A percentile compares a stretch with the other conserved stretches of the same genome.
Conservation (phyloP, 2,888 invertebrate species). For the Holacanthella duospinosa region DNA sequence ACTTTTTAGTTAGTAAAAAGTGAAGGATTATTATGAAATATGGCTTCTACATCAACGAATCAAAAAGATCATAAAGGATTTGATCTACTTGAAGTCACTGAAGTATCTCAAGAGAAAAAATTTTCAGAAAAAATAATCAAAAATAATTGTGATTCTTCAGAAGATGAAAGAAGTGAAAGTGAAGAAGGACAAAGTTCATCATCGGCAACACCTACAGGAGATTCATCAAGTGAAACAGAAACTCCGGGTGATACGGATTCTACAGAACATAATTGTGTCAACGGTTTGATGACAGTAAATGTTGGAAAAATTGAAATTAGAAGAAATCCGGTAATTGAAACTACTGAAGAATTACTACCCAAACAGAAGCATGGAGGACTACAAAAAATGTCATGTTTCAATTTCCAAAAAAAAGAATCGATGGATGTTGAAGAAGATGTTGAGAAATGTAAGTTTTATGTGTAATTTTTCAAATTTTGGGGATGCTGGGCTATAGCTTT, state of each 20-base stretch:
- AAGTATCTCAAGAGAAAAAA: slow-evolving; percentile 17
- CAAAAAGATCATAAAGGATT: slow-evolving; percentile 22
- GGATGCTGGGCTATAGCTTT: no score
- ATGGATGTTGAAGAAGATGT: not conserved
- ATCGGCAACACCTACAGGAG: not conserved
- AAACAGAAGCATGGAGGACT: no score
- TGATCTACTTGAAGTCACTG: slow-evolving; percentile 33
- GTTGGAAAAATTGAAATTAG: no score
- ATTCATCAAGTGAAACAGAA: slow-evolving; percentile 1
- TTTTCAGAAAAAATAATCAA: not conserved
- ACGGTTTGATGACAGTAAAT: not conserved
- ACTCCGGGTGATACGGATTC: not conserved
- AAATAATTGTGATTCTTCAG: not conserved
- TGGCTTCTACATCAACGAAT: not conserved
- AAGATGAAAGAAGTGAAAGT: not conserved
- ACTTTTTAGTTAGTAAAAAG: no score
- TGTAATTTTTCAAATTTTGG: no score
- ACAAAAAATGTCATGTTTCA: slow-evolving; percentile 36
- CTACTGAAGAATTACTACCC: no score
- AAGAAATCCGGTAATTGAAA: not conserved
- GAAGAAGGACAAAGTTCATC: not conserved
- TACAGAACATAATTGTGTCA: not conserved
- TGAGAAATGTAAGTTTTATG: not conserved
- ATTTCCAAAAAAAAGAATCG: slow-evolving; percentile 23
- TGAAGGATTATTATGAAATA: no score